A percentile compares a stretch with the other conserved stretches of the same genome.
These are phyloP conservation scores for Otus scops DNA, from an alignment of 2,797 vertebrate genomes.

Conservation along the genomic window DNA sequence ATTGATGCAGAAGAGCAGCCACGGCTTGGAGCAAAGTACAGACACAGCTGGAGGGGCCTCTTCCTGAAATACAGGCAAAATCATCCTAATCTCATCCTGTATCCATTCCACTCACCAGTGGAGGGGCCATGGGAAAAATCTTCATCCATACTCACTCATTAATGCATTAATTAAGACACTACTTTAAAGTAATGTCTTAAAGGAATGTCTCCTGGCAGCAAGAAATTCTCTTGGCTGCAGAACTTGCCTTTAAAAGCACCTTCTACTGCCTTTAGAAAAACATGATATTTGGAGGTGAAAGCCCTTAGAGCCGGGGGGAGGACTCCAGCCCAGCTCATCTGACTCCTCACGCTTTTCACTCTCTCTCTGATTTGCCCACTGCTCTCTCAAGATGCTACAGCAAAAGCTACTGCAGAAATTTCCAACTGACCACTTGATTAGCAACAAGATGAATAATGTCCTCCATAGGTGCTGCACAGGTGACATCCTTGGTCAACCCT, in stretches of 20 bases:
- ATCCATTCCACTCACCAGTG: not conserved
- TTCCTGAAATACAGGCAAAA: not conserved
- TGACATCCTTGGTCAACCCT: not conserved
- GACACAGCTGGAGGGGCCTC: accelerated
- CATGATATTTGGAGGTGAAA: accelerated
- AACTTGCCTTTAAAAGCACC: not conserved
- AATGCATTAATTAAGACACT: not conserved
- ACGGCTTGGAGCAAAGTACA: not conserved
- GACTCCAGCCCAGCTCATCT: not conserved
- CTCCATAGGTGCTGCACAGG: not conserved
- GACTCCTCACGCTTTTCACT: not conserved
- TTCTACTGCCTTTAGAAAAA: not conserved
- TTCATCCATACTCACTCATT: not conserved
- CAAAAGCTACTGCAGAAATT: not conserved
- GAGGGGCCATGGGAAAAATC: not conserved
- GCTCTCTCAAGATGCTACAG: not conserved
- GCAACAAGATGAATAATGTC: not conserved
- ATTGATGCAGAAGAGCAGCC: not conserved
- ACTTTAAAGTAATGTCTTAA: not conserved
- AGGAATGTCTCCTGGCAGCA: not conserved
- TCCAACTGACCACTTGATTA: not conserved
- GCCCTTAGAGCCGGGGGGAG: not conserved
- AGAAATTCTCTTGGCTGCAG: not conserved
- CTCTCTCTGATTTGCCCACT: accelerated
- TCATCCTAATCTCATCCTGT: not conserved